Percentiles rank a stretch among this genome's conserved stretches.
phyloP scores from a whole-genome alignment of 2,113 vertebrate genomes.

The Felis chaus region DNA sequence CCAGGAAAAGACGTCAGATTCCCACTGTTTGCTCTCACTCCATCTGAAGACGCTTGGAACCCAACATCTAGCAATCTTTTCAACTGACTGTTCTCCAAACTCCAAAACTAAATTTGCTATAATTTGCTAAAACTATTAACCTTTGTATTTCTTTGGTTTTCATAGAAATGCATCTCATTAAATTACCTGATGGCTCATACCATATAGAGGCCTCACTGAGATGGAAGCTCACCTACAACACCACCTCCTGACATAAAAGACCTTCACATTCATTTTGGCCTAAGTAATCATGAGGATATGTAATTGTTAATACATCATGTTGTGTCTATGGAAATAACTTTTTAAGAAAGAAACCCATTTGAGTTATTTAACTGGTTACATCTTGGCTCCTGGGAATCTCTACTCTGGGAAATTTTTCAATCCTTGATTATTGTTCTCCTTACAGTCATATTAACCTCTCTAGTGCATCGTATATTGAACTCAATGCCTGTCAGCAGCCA shows the following conservation, averaged over 20 bases:
- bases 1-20: background rate
- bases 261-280: background rate
- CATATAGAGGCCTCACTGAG: background rate
- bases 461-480: background rate
- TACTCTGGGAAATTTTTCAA: background rate
- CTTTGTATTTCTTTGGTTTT: background rate
- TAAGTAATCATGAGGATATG: background rate
- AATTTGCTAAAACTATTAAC: background rate
- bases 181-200: background rate
- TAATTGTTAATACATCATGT: background rate
- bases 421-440: background rate
- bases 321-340: background rate
- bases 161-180: background rate
- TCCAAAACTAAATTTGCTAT: background rate
- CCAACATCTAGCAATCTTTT: background rate
- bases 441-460: background rate
- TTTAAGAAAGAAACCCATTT: background rate
- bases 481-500: background rate
- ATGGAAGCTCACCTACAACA: background rate
- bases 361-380: background rate
- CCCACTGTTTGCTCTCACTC: background rate
- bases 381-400: background rate
- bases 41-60: background rate
- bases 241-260: background rate
- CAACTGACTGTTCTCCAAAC: background rate